These are phyloP conservation scores for Stigmatopora argus DNA, from an alignment of 2,113 vertebrate species.

Conservation along the genomic window DNA sequence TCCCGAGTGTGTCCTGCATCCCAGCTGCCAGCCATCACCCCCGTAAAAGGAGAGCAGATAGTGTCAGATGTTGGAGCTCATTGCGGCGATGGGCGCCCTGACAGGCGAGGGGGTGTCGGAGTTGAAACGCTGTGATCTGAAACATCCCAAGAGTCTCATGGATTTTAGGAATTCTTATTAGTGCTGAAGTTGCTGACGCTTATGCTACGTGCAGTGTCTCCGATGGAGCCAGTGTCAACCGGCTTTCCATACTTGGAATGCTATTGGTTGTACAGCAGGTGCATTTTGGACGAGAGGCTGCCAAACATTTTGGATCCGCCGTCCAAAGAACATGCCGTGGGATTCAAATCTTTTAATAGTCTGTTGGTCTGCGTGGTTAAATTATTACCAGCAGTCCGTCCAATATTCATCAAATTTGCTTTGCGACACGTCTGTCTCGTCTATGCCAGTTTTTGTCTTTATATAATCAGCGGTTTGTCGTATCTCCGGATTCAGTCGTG, in stretches of 20 bases:
- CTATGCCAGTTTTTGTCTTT: background rate
- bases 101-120: conserved; percentile 19
- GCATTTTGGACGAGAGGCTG: conserved; percentile 11
- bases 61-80: conserved; percentile 57
- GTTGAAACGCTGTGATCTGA: conserved; percentile 1
- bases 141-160: conserved; percentile 19
- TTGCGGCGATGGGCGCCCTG: conserved; percentile 39
- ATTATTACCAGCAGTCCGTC: background rate
- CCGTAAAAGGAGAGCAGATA: conserved; percentile 53
- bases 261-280: conserved; percentile 30
- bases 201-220: background rate
- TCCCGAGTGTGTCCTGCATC: conserved; percentile 64
- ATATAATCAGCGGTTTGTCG: background rate
- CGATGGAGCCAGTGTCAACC: conserved; percentile 4
- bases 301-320: conserved; percentile 13
- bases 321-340: background rate
- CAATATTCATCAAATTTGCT: background rate
- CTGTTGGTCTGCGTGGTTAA: background rate
- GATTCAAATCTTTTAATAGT: conserved; percentile 1
- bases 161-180: background rate
- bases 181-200: conserved; percentile 15
- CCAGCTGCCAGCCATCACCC: conserved; percentile 58
- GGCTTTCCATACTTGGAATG: conserved; percentile 13
- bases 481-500: conserved; percentile 19
- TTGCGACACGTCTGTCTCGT: background rate